Conservation (phyloP, 37 sponge, comb jelly and placozoan species). For the Oscarella lobularis region DNA sequence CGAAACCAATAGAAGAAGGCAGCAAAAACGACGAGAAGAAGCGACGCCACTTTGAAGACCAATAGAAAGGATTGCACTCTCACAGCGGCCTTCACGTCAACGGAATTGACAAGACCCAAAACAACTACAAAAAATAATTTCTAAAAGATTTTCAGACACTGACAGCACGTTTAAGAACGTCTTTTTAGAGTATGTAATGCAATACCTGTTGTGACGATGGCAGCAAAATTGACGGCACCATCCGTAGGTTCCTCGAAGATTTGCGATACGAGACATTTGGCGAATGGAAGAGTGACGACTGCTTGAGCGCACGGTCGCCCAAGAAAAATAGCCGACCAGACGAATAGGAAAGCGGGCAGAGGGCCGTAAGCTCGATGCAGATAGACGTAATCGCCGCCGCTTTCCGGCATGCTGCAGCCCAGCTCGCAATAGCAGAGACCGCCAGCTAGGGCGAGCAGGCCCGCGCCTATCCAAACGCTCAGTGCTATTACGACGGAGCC, state of each 20-base stretch:
- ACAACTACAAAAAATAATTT: no score
- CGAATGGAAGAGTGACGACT: neutral
- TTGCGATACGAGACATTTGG: neutral
- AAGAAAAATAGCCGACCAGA: neutral
- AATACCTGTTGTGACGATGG: no score
- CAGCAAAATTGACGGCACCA: no score
- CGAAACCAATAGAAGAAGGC: neutral
- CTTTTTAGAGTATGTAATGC: no score
- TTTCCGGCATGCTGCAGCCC: constrained; percentile 5
- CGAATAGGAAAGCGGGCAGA: neutral
- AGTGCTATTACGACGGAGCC: neutral
- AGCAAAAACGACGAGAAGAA: neutral
- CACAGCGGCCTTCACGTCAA: neutral
- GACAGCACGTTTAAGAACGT: no score
- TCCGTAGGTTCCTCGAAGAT: neutral
- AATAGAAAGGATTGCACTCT: neutral
- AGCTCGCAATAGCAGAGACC: neutral
- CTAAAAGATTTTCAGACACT: no score
- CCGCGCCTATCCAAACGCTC: neutral
- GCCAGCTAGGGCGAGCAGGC: neutral
- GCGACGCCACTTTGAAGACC: neutral
- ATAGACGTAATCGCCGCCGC: neutral
- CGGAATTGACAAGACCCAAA: neutral
- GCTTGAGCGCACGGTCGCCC: neutral
- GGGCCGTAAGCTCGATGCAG: neutral